phyloP scores from a whole-genome alignment of 2,113 vertebrate species.

The Clarias gariepinus region DNA sequence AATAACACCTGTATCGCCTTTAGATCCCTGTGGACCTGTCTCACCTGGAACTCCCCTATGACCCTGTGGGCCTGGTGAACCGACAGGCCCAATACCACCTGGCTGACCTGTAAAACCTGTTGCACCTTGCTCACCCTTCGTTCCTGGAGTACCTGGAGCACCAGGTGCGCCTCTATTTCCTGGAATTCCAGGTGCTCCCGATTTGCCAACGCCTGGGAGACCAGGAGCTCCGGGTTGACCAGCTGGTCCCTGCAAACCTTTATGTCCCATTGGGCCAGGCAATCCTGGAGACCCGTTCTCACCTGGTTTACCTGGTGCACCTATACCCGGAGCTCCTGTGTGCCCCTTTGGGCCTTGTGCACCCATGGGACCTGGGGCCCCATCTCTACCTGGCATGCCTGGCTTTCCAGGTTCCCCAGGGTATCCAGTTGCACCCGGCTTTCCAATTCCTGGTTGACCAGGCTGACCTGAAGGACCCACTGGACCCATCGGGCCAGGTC shows the following conservation, averaged over 20 bases:
- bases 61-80: conserved; percentile 72
- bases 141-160: conserved; percentile 72
- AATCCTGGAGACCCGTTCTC: conserved; percentile 72
- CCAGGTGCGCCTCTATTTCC: conserved; percentile 71
- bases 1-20: conserved; percentile 73
- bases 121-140: conserved; percentile 75
- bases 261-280: conserved; percentile 67
- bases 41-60: conserved; percentile 74
- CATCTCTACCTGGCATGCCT: conserved; percentile 85
- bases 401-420: conserved; percentile 86
- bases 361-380: conserved; percentile 78
- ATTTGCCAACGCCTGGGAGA: conserved; percentile 73
- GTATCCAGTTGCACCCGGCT: conserved; percentile 80
- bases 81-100: conserved; percentile 66
- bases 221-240: conserved; percentile 73
- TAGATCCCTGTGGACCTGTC: conserved; percentile 72
- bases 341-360: conserved; percentile 82
- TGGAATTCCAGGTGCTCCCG: conserved; percentile 70
- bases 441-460: conserved; percentile 82
- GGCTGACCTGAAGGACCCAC: conserved; percentile 82
- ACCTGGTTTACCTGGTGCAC: conserved; percentile 72
- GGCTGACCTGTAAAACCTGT: conserved; percentile 70
- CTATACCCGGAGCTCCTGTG: conserved; percentile 74
- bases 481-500: conserved; percentile 79
- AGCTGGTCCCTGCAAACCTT: conserved; percentile 72